Evolutionary conservation across 2,797 vertebrate species (phyloP).

Genomic region (Nannoperca australis): DNA sequence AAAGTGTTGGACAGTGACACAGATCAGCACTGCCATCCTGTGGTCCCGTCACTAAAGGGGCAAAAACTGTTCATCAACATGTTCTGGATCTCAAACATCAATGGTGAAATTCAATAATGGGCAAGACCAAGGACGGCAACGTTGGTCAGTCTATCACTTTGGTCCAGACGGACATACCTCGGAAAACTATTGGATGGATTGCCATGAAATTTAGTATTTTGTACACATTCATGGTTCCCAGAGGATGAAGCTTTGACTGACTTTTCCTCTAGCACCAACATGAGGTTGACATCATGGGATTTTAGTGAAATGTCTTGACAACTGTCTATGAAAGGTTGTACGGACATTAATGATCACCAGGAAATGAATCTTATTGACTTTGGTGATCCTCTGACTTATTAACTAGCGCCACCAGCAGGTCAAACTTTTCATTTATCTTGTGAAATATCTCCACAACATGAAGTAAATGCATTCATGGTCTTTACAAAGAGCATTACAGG

Average conservation of each 20-base stretch:
- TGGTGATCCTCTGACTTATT: neutral
- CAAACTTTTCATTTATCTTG: neutral
- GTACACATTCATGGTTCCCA: neutral
- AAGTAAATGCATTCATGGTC: neutral
- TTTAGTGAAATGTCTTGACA: neutral
- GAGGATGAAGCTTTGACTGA: neutral
- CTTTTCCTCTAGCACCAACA: neutral
- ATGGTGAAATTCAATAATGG: neutral
- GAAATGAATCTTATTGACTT: neutral
- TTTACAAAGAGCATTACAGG: neutral
- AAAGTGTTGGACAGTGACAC: neutral
- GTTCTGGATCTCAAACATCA: neutral
- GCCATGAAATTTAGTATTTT: neutral
- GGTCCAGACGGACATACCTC: neutral
- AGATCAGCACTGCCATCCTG: neutral
- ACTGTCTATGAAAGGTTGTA: neutral
- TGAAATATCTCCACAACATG: neutral
- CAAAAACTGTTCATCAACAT: no score
- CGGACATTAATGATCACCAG: neutral
- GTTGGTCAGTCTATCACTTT: neutral
- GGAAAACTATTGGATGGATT: neutral
- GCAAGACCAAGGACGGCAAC: neutral
- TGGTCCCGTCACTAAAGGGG: neutral
- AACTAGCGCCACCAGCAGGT: neutral
- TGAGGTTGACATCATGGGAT: constrained; percentile 2